Evolutionary conservation across 2,797 vertebrate genomes (phyloP), one percentile per base, ranked within the genome.

Genomic region (Siniperca obscura): DNA sequence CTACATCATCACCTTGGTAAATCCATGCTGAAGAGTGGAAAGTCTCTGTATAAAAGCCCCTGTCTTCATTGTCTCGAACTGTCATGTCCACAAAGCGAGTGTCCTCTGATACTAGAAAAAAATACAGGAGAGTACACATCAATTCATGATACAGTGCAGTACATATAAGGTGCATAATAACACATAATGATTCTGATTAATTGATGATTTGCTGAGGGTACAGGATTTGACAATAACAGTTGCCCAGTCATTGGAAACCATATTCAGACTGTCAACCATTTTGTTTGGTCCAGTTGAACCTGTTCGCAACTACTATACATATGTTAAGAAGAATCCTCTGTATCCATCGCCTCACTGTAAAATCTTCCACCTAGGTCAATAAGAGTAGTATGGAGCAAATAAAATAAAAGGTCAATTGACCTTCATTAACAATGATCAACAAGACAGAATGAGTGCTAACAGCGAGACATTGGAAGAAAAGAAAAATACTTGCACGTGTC

Each of bases 1-100:
- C 93, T 13, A 85, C 91, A 16, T 97, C 93, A 70, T 97, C 97
- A 53, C 97, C 97, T 84, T 92, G 94, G 92, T 97, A 99, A 78
- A 98, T 94, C 97, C 97, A 98, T 3, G 97, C 95, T n/a, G 95
- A 93, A 16, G 96, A 97, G 86, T 98, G 97, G 82, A 98, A 98
- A 2, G 95, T 98, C 91, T 98, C 97, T 0, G 95, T 97, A 64
- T 98, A 98, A 91, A 98, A 98, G 12, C 96, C 96, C 86, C 95
- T 95, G 17, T 96, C 96, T 36, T 98, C 95, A 40, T 90, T 93
- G 86, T 96, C 95, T 79, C 74, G 76, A 79, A 95, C 55, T 11
- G 93, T 90, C 60, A 96, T 68, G 78, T 98, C 97, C 81, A 95
- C 75, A 38, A 96, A 96, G 7, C 59, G 92, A 25, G 92, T 84